Evolutionary conservation across 2,797 vertebrate genomes (phyloP).

Genomic region (Pangasius sanitwongsei): DNA sequence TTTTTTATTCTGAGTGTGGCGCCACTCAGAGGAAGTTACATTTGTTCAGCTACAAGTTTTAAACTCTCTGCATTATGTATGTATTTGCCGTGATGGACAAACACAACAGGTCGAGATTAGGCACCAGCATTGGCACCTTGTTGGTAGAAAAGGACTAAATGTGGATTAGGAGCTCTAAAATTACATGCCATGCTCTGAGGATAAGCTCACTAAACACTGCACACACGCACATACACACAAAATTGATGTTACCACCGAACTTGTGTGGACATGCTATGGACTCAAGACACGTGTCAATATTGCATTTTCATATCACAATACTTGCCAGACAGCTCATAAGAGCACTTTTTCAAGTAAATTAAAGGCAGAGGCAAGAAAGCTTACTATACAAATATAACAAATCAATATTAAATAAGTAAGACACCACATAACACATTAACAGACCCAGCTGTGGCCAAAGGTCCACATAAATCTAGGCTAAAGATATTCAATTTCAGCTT

Average conservation of each 20-base stretch:
- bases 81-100: neutral
- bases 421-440: neutral
- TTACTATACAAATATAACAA: neutral
- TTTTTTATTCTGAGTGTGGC: neutral
- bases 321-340: neutral
- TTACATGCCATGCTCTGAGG: neutral
- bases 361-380: neutral
- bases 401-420: neutral
- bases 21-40: neutral
- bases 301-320: neutral
- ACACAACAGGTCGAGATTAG: neutral
- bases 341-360: neutral
- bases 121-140: neutral
- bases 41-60: neutral
- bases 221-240: neutral
- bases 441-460: neutral
- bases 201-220: neutral
- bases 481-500: neutral
- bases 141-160: neutral
- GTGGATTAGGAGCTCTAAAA: slow-evolving; percentile 28
- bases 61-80: neutral
- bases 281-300: neutral
- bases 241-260: neutral
- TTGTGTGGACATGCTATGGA: neutral
- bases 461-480: neutral